A percentile compares a stretch with the other conserved stretches of the same genome.
phyloP scores from a whole-genome alignment of 2,113 vertebrate species.

The Carassius carassius region DNA sequence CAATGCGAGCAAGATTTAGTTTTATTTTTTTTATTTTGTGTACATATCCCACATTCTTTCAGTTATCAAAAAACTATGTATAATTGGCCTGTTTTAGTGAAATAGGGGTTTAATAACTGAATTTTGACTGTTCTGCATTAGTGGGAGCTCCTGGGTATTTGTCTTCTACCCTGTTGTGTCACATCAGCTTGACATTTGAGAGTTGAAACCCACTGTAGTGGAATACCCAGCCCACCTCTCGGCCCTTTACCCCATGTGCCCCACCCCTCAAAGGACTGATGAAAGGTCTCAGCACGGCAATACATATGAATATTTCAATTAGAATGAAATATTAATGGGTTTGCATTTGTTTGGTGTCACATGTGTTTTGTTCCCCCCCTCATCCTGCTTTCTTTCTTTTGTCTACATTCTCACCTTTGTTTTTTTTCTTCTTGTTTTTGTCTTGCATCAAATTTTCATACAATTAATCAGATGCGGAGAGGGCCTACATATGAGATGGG shows the following conservation, averaged over 20 bases:
- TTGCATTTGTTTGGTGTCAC: constrained; percentile 46
- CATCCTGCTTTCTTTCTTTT: constrained; percentile 65
- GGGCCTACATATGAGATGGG: background rate
- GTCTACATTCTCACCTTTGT: constrained; percentile 47
- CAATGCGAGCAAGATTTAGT: background rate
- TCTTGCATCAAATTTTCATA: constrained; percentile 39
- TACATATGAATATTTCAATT: constrained; percentile 88
- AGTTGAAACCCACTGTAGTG: constrained; percentile 66
- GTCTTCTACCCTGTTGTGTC: constrained; percentile 57
- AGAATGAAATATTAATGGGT: constrained; percentile 81
- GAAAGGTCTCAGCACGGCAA: constrained; percentile 79
- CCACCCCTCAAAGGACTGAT: constrained; percentile 72
- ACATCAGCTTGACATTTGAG: constrained; percentile 64
- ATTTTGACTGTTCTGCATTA: constrained; percentile 64
- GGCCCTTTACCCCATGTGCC: constrained; percentile 61
- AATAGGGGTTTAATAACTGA: constrained; percentile 23
- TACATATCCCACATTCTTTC: background rate
- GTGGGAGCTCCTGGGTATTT: constrained; percentile 63
- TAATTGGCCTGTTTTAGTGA: background rate
- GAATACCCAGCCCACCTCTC: constrained; percentile 63
- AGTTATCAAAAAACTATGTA: background rate
- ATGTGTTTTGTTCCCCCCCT: constrained; percentile 64
- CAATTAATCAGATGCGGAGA: background rate
- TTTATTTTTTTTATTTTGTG: background rate
- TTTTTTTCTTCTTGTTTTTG: constrained; percentile 25